These are phyloP conservation scores for Phortica magna DNA, from an alignment of 2,888 invertebrate genomes.

Conservation along the genomic window DNA sequence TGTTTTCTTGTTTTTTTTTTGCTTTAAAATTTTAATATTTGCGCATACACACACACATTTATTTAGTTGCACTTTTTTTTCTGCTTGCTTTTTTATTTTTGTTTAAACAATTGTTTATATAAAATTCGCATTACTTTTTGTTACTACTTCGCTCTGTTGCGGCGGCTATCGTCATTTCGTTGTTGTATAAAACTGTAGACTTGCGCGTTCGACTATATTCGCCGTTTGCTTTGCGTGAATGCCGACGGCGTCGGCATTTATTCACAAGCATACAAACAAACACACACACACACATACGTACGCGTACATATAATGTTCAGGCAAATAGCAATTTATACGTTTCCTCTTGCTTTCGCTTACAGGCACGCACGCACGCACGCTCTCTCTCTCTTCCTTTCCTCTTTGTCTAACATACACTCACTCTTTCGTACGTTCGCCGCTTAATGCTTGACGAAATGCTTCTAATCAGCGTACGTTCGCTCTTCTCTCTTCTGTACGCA, in stretches of 20 bases:
- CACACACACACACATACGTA: conserved; percentile 15
- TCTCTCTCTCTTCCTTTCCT: conserved; percentile 25
- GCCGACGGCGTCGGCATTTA: neutral
- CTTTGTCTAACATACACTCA: conserved; percentile 6
- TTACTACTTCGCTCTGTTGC: neutral
- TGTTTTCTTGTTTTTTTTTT: no score
- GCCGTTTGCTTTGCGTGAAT: no score
- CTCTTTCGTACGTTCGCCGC: conserved; percentile 31
- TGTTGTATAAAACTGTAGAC: no score
- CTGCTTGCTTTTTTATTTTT: neutral
- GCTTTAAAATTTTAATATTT: no score
- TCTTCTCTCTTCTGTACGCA: conserved; percentile 4
- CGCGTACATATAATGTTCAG: neutral
- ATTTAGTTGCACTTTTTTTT: neutral
- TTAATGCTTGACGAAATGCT: neutral
- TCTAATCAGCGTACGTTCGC: neutral
- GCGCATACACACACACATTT: no score
- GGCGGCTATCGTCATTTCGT: no score
- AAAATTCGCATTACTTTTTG: neutral
- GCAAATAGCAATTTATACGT: conserved; percentile 40
- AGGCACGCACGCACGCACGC: neutral
- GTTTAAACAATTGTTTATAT: neutral
- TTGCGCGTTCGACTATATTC: no score
- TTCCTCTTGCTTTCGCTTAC: neutral
- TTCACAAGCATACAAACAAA: conserved; percentile 33